Conservation (phyloP, 2,888 invertebrate species). For the Drosophila cracens region DNA sequence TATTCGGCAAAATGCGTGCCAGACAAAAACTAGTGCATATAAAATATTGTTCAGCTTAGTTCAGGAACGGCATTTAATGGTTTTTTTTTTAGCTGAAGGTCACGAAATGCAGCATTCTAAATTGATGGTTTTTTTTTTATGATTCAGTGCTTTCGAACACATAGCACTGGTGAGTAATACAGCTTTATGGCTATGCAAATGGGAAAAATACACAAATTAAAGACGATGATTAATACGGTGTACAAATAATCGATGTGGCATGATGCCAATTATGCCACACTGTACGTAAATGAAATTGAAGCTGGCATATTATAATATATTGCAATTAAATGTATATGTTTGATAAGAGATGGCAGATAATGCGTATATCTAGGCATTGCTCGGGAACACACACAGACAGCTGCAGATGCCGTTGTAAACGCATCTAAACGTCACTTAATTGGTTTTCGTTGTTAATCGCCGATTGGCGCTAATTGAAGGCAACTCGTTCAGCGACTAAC, state of each 20-base stretch:
- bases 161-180: slow-evolving; percentile 50
- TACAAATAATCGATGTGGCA: slow-evolving; percentile 21
- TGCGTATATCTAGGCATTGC: slow-evolving; percentile 25
- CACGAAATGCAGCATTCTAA: slow-evolving; percentile 33
- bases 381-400: slow-evolving; percentile 14
- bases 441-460: slow-evolving; percentile 74
- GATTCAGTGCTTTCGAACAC: slow-evolving; percentile 42
- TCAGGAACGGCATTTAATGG: slow-evolving; percentile 7
- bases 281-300: neutral
- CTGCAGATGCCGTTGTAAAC: slow-evolving; percentile 28
- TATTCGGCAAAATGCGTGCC: slow-evolving; percentile 37
- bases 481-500: slow-evolving; percentile 67
- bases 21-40: slow-evolving; percentile 34
- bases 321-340: slow-evolving; percentile 55
- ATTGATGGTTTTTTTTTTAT: slow-evolving; percentile 14
- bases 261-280: slow-evolving; percentile 50
- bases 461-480: slow-evolving; percentile 79
- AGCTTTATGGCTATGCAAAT: slow-evolving; percentile 51
- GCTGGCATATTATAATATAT: slow-evolving; percentile 45
- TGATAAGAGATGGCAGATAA: slow-evolving; percentile 56
- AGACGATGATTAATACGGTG: slow-evolving; percentile 51
- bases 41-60: slow-evolving; percentile 16
- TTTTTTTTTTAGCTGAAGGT: slow-evolving; percentile 50
- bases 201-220: slow-evolving; percentile 14
- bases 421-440: slow-evolving; percentile 66